Evolutionary conservation across 1,140 invertebrate genomes (phyloP).

Genomic region (Anoplophora glabripennis): DNA sequence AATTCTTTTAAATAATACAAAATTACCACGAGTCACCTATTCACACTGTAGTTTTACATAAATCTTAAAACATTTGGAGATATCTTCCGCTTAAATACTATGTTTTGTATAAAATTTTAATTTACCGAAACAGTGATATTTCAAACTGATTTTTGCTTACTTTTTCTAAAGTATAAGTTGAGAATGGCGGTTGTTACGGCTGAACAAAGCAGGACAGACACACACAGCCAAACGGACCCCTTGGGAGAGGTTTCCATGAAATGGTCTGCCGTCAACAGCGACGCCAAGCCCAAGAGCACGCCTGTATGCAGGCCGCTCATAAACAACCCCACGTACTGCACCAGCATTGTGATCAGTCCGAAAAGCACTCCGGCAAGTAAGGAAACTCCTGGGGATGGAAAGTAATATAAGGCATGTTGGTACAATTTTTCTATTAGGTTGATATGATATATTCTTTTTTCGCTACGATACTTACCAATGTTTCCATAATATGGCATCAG

Average conservation of each 20-base stretch:
- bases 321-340: slow-evolving; percentile 80
- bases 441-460: neutral
- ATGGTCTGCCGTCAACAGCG: slow-evolving; percentile 57
- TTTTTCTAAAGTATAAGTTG: slow-evolving; percentile 72
- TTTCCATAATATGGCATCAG: slow-evolving; percentile 72
- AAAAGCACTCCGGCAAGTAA: slow-evolving; percentile 73
- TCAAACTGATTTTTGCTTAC: slow-evolving; percentile 41
- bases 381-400: slow-evolving; percentile 57
- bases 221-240: slow-evolving; percentile 63
- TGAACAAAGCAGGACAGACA: slow-evolving; percentile 63
- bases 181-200: slow-evolving; percentile 69
- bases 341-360: slow-evolving; percentile 76
- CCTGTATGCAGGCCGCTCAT: slow-evolving; percentile 81
- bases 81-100: no score
- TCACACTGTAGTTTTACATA: no score
- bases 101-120: no score
- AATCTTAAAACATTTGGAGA: no score
- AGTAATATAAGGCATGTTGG: neutral
- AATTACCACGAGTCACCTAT: no score
- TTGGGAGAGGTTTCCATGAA: slow-evolving; percentile 53
- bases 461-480: slow-evolving; percentile 52
- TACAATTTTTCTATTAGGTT: neutral
- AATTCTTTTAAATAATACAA: no score
- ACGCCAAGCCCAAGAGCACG: slow-evolving; percentile 61
- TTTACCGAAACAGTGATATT: neutral